A percentile compares a stretch with the other conserved stretches of the same genome.
These are phyloP conservation scores for Tokudaia muenninki DNA, from an alignment of 2,797 vertebrate genomes.

Conservation along the genomic window DNA sequence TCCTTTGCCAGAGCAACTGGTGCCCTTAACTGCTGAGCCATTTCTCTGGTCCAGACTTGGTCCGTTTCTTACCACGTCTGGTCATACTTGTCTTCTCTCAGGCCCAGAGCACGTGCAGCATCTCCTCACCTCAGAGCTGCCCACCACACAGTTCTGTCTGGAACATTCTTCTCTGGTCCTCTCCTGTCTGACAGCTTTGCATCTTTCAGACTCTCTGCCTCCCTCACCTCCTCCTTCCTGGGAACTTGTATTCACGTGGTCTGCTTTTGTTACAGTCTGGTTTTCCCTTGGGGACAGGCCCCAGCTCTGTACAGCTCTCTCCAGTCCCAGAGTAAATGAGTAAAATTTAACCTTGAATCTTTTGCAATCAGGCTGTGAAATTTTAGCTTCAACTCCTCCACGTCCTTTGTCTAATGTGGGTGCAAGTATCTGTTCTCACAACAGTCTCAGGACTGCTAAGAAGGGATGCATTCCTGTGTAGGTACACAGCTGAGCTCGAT, in stretches of 20 bases:
- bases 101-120: not conserved
- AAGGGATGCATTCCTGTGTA: fast-evolving
- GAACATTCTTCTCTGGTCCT: not conserved
- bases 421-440: not conserved
- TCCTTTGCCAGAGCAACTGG: not conserved
- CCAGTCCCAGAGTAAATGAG: too few species aligned
- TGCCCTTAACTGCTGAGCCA: not conserved
- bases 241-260: not conserved
- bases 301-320: not conserved
- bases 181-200: not conserved
- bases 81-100: too few species aligned
- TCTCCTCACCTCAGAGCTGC: not conserved
- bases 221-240: too few species aligned
- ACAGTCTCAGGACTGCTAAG: not conserved
- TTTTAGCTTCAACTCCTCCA: not conserved
- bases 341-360: not conserved
- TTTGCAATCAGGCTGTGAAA: not conserved
- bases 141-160: not conserved
- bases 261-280: not conserved
- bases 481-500: not conserved
- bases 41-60: fast-evolving
- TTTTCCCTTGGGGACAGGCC: not conserved
- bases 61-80: fast-evolving
- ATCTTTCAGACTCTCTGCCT: not conserved
- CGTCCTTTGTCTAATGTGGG: not conserved